A percentile compares a stretch with the other conserved stretches of the same genome.
phyloP scores from a whole-genome alignment of 2,113 vertebrate species.

The Rhea americana region DNA sequence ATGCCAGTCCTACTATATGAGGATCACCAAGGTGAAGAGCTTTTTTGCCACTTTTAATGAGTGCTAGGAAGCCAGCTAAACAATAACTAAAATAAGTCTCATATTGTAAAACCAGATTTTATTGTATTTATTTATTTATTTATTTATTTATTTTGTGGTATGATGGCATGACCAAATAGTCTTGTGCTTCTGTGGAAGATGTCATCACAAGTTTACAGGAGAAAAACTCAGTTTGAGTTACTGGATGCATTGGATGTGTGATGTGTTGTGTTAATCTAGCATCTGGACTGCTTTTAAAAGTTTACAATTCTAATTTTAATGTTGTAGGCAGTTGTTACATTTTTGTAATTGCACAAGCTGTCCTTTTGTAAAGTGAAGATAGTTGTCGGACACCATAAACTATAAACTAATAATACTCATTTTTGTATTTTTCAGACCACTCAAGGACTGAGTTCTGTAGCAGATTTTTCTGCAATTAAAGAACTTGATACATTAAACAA shows the following conservation, averaged over 20 bases:
- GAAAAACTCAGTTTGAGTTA: background rate
- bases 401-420: background rate
- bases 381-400: background rate
- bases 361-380: background rate
- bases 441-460: conserved; percentile 79
- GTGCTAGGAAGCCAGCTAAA: background rate
- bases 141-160: too few relatives aligned
- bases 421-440: conserved; percentile 81
- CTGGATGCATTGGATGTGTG: background rate
- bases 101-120: background rate
- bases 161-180: background rate
- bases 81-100: background rate
- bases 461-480: conserved; percentile 99
- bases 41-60: background rate
- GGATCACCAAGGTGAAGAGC: background rate
- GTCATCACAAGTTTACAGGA: background rate
- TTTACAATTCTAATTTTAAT: background rate
- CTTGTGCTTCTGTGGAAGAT: background rate
- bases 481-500: conserved; percentile 97
- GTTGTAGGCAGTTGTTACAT: background rate
- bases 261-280: background rate
- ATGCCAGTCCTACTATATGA: background rate
- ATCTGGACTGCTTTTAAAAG: background rate
- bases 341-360: background rate
- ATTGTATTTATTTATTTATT: too few relatives aligned